Conservation (phyloP, 2,888 invertebrate species). For the Melanchra persicariae region DNA sequence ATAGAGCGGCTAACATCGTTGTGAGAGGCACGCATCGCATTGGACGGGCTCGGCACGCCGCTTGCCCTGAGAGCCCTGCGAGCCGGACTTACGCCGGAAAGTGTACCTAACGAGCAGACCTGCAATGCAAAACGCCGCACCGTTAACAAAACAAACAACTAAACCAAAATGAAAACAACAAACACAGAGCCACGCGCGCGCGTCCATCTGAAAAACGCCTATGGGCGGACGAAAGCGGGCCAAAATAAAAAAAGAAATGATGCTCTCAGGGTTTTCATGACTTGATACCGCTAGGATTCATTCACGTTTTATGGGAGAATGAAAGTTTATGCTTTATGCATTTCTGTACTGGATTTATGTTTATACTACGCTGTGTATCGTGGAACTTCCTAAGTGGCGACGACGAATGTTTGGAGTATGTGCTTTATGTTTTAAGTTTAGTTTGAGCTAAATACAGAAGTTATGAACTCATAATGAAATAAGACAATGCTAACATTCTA, state of each 20-base stretch:
- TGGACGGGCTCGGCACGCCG: constrained; percentile 89
- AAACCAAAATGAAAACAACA: constrained; percentile 84
- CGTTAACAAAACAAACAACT: constrained; percentile 89
- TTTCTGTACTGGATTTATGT: constrained; percentile 66
- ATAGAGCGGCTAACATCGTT: constrained; percentile 90
- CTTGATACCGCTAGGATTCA: constrained; percentile 83
- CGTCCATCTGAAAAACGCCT: constrained; percentile 89
- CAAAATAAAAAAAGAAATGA: constrained; percentile 83
- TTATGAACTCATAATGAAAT: constrained; percentile 57
- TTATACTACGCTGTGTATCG: constrained; percentile 77
- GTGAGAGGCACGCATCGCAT: constrained; percentile 91
- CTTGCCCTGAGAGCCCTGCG: constrained; percentile 89
- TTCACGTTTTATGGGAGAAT: constrained; percentile 83
- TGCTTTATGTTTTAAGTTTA: constrained; percentile 70
- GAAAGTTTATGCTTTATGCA: constrained; percentile 68
- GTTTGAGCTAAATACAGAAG: constrained; percentile 85
- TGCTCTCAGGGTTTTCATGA: constrained; percentile 84
- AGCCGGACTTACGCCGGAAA: constrained; percentile 91
- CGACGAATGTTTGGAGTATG: constrained; percentile 70
- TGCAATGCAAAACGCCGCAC: constrained; percentile 91
- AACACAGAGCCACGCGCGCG: constrained; percentile 84
- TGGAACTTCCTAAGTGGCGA: constrained; percentile 72
- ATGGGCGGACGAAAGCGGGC: constrained; percentile 87
- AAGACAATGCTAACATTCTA: constrained; percentile 49
- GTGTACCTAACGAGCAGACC: constrained; percentile 92